Conservation (phyloP, 1,140 invertebrate species). For the Drosophila seguyi region DNA sequence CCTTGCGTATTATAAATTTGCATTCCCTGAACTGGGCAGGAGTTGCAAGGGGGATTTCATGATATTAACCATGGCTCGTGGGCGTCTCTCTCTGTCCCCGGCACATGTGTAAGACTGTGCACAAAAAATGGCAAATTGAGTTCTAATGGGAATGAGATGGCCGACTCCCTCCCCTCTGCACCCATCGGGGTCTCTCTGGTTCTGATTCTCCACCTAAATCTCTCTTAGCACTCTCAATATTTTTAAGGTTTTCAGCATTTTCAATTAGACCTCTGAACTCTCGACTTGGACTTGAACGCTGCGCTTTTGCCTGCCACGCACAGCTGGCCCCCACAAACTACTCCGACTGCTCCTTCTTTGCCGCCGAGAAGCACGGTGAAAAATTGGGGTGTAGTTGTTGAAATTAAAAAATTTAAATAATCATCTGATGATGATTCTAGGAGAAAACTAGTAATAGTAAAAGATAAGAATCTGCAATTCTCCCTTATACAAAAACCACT, state of each 20-base stretch:
- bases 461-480: too few species aligned
- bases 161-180: constrained; percentile 5
- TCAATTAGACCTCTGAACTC: constrained; percentile 84
- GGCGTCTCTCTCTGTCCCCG: constrained; percentile 61
- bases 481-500: background rate
- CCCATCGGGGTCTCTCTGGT: background rate
- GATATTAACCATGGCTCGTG: constrained; percentile 54
- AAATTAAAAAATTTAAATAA: background rate
- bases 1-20: constrained; percentile 75
- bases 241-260: constrained; percentile 82
- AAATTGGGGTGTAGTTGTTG: background rate
- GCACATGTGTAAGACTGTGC: constrained; percentile 34
- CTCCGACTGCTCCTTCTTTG: constrained; percentile 14
- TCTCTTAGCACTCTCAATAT: constrained; percentile 69
- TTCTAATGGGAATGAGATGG: constrained; percentile 69
- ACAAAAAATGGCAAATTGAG: constrained; percentile 62
- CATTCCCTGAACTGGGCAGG: constrained; percentile 35
- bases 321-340: constrained; percentile 50
- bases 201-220: constrained; percentile 27
- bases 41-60: background rate
- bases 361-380: background rate
- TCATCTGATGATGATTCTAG: background rate
- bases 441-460: background rate
- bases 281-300: constrained; percentile 49
- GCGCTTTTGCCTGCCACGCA: constrained; percentile 44